A percentile compares a stretch with the other conserved stretches of the same genome.
These are phyloP conservation scores for Paramormyrops hopkinsi DNA, from an alignment of 2,797 vertebrate species.

Conservation along the genomic window DNA sequence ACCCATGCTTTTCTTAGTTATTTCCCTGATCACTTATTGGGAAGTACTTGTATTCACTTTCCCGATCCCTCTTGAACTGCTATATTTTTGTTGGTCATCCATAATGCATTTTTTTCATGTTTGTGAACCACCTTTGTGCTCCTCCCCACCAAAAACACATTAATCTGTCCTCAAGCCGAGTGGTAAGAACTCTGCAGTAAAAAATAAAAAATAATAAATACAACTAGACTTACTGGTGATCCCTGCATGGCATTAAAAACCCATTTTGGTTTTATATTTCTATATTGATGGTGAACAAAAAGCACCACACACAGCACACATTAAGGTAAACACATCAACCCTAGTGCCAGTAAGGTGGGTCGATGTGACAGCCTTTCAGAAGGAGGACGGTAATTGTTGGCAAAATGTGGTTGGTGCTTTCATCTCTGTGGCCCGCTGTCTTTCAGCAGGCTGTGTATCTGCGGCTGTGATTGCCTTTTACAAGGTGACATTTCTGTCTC, in stretches of 20 bases:
- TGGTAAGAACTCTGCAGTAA: background rate
- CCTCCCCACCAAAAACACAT: background rate
- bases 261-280: background rate
- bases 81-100: background rate
- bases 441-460: conserved; percentile 31
- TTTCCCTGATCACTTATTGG: background rate
- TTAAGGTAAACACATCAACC: background rate
- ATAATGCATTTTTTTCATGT: background rate
- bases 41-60: background rate
- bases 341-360: background rate
- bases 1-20: background rate
- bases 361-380: background rate
- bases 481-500: conserved; percentile 43
- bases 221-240: background rate
- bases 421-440: conserved; percentile 35
- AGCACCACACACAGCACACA: background rate
- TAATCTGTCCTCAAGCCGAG: background rate
- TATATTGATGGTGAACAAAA: background rate
- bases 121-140: background rate
- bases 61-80: background rate
- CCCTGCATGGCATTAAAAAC: background rate
- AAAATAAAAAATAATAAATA: background rate
- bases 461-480: conserved; percentile 55
- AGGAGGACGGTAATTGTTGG: conserved; percentile 29
- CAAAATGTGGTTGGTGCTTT: conserved; percentile 45